Evolutionary conservation across 2,888 invertebrate species (phyloP).

Genomic region (Brachypterus glaber): DNA sequence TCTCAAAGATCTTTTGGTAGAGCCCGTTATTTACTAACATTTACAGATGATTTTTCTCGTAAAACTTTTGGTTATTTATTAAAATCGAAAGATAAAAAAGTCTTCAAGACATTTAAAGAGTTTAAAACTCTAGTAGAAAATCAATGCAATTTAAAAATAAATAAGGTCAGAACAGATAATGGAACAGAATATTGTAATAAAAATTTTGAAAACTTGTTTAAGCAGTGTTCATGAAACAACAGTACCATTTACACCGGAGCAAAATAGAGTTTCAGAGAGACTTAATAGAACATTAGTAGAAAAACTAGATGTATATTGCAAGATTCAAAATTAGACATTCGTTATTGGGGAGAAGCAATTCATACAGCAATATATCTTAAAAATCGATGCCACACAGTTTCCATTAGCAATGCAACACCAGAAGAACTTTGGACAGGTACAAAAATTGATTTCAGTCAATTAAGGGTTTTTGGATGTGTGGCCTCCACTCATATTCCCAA

Average conservation of each 20-base stretch:
- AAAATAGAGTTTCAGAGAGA: background rate
- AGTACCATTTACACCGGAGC: background rate
- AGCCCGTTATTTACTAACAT: background rate
- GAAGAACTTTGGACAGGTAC: background rate
- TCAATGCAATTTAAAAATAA: background rate
- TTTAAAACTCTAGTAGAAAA: background rate
- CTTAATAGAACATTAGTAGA: background rate
- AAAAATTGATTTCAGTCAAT: too few species aligned
- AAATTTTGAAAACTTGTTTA: background rate
- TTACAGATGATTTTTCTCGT: background rate
- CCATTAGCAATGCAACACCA: background rate
- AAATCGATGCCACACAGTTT: background rate
- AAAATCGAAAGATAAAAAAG: conserved; percentile 2
- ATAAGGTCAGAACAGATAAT: background rate
- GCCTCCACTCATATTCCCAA: too few species aligned
- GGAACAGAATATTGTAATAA: background rate
- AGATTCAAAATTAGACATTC: background rate
- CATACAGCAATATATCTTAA: background rate
- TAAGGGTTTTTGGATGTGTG: too few species aligned
- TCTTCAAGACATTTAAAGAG: background rate
- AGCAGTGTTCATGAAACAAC: background rate
- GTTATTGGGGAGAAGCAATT: background rate
- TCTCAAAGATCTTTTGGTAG: too few species aligned
- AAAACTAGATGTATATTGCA: background rate
- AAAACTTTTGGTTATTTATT: conserved; percentile 1